Evolutionary conservation across 2,113 vertebrate species (phyloP).

Genomic region (Corythornis vintsioides): DNA sequence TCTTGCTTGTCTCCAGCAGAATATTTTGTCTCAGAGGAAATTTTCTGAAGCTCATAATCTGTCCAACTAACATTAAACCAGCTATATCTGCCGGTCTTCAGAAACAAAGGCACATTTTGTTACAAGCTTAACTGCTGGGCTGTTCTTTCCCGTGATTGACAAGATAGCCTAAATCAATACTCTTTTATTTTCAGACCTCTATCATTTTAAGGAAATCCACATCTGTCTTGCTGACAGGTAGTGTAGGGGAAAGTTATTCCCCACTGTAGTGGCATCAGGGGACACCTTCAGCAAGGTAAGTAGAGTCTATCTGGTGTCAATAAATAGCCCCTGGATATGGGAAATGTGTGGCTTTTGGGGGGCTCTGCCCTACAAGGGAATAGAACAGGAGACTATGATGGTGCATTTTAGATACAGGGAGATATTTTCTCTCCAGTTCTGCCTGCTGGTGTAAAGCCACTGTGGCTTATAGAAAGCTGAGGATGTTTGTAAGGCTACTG

Average conservation of each 20-base stretch:
- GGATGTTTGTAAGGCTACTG: not conserved
- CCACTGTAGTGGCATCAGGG: not conserved
- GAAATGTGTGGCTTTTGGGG: not conserved
- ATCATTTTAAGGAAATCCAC: conserved; percentile 39
- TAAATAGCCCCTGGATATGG: not conserved
- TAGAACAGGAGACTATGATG: not conserved
- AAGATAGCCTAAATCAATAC: conserved; percentile 42
- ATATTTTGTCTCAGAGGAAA: not conserved
- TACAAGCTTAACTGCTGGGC: not conserved
- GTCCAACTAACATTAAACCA: not conserved
- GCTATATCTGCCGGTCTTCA: not conserved
- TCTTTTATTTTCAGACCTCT: conserved; percentile 42
- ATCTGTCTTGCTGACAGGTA: not conserved
- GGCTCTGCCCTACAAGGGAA: not conserved
- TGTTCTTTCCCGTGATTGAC: conserved; percentile 38
- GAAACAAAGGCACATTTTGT: conserved; percentile 5
- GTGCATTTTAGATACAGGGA: not conserved
- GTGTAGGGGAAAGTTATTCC: not conserved
- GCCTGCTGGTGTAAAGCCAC: not conserved
- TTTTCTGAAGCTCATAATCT: not conserved
- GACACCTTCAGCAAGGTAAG: not conserved
- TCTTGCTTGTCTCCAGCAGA: not conserved
- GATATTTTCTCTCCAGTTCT: not conserved
- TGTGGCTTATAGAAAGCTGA: rapidly evolving
- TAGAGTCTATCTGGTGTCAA: not conserved